Evolutionary conservation across 2,888 invertebrate genomes (phyloP).

Genomic region (Drosophila parthenogenetica): DNA sequence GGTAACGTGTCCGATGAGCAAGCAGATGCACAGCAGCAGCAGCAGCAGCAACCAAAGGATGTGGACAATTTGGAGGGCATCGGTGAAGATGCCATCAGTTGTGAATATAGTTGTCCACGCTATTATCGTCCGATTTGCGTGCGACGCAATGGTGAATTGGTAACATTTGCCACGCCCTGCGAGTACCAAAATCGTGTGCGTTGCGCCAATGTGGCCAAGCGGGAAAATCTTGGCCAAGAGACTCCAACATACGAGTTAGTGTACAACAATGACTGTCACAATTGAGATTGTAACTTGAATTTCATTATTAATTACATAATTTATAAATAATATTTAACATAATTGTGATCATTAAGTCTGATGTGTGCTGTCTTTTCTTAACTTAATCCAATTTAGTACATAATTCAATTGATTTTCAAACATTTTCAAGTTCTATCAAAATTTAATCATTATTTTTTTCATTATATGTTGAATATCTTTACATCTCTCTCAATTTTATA

Average conservation of each 20-base stretch:
- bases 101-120: slow-evolving; percentile 69
- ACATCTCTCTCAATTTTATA: not conserved
- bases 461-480: not conserved
- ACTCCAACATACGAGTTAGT: slow-evolving; percentile 46
- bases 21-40: not conserved
- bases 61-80: slow-evolving; percentile 31
- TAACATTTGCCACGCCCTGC: slow-evolving; percentile 64
- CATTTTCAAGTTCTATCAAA: not conserved
- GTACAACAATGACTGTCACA: slow-evolving; percentile 44
- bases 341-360: too few relatives aligned
- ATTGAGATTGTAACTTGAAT: slow-evolving; percentile 3
- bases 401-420: too few relatives aligned
- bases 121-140: slow-evolving; percentile 68
- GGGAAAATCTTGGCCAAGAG: slow-evolving; percentile 8
- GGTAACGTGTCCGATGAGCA: slow-evolving; percentile 7
- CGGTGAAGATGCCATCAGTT: slow-evolving; percentile 46
- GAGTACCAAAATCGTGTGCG: slow-evolving; percentile 65
- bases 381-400: too few relatives aligned
- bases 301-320: not conserved
- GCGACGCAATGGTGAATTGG: slow-evolving; percentile 35
- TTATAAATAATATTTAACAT: not conserved
- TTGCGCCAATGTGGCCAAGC: slow-evolving; percentile 52
- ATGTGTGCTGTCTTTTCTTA: too few relatives aligned
- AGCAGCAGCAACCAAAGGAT: not conserved
- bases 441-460: not conserved